Conservation (phyloP, 2,888 invertebrate genomes). For the Eulithis prunata region DNA sequence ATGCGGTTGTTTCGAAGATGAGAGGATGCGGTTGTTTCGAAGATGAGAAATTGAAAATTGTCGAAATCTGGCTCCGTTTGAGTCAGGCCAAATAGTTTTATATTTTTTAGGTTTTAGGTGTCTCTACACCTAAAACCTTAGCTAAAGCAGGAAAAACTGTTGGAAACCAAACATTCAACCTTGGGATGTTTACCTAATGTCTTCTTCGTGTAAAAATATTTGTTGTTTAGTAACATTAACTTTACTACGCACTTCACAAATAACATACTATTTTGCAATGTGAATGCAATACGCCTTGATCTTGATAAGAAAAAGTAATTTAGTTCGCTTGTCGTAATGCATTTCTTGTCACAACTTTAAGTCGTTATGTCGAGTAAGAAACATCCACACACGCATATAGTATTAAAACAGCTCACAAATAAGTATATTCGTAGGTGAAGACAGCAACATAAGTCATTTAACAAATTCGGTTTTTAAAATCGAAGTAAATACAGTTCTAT, state of each 20-base stretch:
- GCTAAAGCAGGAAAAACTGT: neutral
- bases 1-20: neutral
- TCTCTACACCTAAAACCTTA: neutral
- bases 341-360: conserved; percentile 20
- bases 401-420: too few species aligned
- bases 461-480: too few species aligned
- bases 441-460: too few species aligned
- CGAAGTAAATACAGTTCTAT: too few species aligned
- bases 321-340: conserved; percentile 13
- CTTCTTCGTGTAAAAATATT: neutral
- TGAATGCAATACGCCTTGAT: conserved; percentile 32
- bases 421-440: too few species aligned
- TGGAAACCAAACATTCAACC: neutral
- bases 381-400: too few species aligned
- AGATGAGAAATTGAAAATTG: too few species aligned
- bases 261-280: conserved; percentile 26
- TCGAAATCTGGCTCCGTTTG: too few species aligned
- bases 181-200: neutral
- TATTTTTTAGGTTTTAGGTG: conserved; percentile 1
- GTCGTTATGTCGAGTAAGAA: neutral
- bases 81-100: neutral
- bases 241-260: conserved; percentile 13
- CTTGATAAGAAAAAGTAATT: conserved; percentile 39
- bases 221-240: neutral
- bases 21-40: neutral